Base-by-base conservation (phyloP, 2,113 vertebrate species). In the Chrysochloris asiatica region DNA sequence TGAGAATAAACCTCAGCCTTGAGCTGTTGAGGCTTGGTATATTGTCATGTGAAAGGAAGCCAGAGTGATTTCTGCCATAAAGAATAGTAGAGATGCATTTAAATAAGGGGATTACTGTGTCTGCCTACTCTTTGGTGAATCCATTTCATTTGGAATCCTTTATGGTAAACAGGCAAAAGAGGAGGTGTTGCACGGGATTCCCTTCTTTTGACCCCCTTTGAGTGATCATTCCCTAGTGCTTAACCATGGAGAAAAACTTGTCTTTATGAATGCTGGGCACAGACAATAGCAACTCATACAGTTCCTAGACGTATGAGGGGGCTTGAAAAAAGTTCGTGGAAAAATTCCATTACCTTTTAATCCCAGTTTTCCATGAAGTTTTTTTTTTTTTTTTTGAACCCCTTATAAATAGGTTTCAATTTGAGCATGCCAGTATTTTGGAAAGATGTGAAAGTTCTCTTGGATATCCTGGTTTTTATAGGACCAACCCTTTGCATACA, bases 31-130 rank as follows among this genome's bases (percentile, higher is more conserved):
- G 86, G 61, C 30, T 4, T 94, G 26, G 0, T 78, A 30, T 38
- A 36, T 94, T 93, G 59, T 93, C 91, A 8, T 87, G 41, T 91
- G 91, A 96, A 94, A 96, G 92, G 56, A 94, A 95, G 81, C 7
- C 2, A 95, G 73, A 59, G 80, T 93, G 81, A 94, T 79, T 93
- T 96, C 50, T 97, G 88, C 90, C 93, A 1, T 96, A 91, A 95
- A 81, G 83, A 95, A 92, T 43, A 92, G 72, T 52, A 95, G 88
- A 82, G 96, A 76, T 41, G n/a, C 94, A 65, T 97, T 96, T 95
- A 95, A 96, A 48, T 94, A 93, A 63, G 63, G 87, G 63, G 81
- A 89, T 96, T 97, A 93, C 75, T 96, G 52, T 75, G 72, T 24
- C 19, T 26, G 52, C 28, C 83, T 86, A 94, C 72, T 93, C 10